Base-by-base conservation (phyloP, 2,888 invertebrate species). In the Nymphalis c-album region DNA sequence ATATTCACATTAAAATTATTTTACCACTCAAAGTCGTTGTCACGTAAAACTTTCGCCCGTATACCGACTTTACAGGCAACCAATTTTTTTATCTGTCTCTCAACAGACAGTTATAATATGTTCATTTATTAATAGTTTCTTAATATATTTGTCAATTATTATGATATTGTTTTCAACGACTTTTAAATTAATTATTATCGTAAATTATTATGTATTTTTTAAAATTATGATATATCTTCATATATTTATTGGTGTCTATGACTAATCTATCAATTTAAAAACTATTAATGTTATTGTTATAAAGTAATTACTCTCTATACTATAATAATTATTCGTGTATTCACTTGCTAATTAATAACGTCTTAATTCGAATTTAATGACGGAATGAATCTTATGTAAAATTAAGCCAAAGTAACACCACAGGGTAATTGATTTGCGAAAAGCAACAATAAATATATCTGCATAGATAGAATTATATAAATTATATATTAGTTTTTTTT, bases 361-460 rank as follows among this genome's bases (percentile, higher is more conserved):
- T 20, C 10, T 50, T 53, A 71, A 26, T 20, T 63, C 60, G 69
- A 69, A 69, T 67, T 67, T 67, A 67, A 72, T 66, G 63, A 71
- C 61, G 63, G 10, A 48, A 60, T 61, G 31, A 60, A 22, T 67
- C 26, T 65, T 65, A 46, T 70, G 58, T 53, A 50, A 68, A 68
- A 60, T 61, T 50, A 55, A 67, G 71, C 71, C 73, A 74, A 65
- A 53, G 65, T 69, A 69, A 72, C 51, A 71, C 64, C 65, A 70
- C 73, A 73, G 73, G 72, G 73, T 73, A 72, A 55, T 55, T 60
- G 51, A 48, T 65, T 47, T 26, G 31, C 18, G 6, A 46, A 46
- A 55, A 13, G 13, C 40, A 40, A 4, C 40, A 31, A 40, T 26
- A 1, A 35, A 16, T 50, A n/a, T 17, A 40, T 58, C n/a, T 35